These are phyloP conservation scores for Passerculus sandwichensis DNA, from an alignment of 2,797 vertebrate genomes.

Conservation along the genomic window DNA sequence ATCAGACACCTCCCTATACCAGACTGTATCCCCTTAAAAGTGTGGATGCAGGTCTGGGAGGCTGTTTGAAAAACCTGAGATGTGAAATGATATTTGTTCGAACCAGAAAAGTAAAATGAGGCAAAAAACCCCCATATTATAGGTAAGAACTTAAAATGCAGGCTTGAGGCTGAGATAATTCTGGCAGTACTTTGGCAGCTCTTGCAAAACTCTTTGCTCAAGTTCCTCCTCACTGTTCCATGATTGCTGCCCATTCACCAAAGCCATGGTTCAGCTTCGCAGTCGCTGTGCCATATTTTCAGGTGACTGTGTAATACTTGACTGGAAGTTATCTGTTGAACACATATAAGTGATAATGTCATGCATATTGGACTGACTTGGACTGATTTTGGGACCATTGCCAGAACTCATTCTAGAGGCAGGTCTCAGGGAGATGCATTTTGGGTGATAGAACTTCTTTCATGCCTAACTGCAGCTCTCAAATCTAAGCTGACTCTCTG, in stretches of 20 bases:
- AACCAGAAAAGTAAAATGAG: background rate
- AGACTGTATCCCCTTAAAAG: background rate
- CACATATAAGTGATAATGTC: background rate
- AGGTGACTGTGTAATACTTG: background rate
- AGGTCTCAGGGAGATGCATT: background rate
- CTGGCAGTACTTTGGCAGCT: background rate
- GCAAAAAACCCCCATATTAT: rapidly evolving
- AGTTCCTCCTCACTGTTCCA: background rate
- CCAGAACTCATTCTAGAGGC: background rate
- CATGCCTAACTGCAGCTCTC: background rate
- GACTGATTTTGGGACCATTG: background rate
- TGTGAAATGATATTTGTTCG: background rate
- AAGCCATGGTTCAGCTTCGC: background rate
- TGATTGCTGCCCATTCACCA: background rate
- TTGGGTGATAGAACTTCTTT: background rate
- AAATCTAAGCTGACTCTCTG: background rate
- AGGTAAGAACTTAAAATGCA: background rate
- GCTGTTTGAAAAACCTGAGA: background rate
- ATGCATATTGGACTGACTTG: background rate
- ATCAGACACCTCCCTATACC: background rate
- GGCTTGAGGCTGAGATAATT: background rate
- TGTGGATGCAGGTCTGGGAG: background rate
- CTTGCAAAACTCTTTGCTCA: background rate
- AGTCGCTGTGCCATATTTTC: background rate
- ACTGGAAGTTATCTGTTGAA: background rate